These are phyloP conservation scores for Xestoiulus laeticollis DNA, from an alignment of 2,888 invertebrate species.

Conservation along the genomic window DNA sequence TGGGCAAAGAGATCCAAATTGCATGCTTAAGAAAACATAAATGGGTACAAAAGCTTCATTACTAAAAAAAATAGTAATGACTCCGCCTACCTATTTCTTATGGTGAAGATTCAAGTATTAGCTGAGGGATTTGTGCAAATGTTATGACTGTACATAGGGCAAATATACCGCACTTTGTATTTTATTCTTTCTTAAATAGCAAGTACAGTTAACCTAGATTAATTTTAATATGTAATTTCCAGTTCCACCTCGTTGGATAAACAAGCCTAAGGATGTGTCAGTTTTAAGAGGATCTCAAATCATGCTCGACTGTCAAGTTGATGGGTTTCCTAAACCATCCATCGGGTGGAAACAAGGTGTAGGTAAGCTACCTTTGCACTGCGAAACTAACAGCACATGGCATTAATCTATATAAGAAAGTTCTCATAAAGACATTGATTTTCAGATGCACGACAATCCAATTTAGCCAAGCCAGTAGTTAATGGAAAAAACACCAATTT, in stretches of 20 bases:
- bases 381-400: not conserved
- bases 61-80: too few relatives aligned
- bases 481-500: conserved; percentile 10
- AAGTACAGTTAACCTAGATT: not conserved
- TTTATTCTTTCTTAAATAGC: not conserved
- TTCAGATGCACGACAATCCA: not conserved
- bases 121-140: too few relatives aligned
- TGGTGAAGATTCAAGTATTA: too few relatives aligned
- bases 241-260: conserved; percentile 90
- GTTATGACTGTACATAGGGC: not conserved
- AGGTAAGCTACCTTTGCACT: not conserved
- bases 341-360: conserved; percentile 76
- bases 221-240: conserved; percentile 60
- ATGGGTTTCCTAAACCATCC: conserved; percentile 87
- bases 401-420: too few relatives aligned
- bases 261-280: conserved; percentile 82
- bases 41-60: too few relatives aligned
- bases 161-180: not conserved
- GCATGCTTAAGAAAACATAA: too few relatives aligned
- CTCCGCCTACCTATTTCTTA: too few relatives aligned
- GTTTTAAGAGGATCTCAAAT: conserved; percentile 85
- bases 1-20: too few relatives aligned
- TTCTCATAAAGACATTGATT: not conserved
- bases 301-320: conserved; percentile 85
- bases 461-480: not conserved